Percentiles rank a stretch among this genome's conserved stretches.
Conservation (phyloP, 2,888 invertebrate species). For the Campoplex capitator region DNA sequence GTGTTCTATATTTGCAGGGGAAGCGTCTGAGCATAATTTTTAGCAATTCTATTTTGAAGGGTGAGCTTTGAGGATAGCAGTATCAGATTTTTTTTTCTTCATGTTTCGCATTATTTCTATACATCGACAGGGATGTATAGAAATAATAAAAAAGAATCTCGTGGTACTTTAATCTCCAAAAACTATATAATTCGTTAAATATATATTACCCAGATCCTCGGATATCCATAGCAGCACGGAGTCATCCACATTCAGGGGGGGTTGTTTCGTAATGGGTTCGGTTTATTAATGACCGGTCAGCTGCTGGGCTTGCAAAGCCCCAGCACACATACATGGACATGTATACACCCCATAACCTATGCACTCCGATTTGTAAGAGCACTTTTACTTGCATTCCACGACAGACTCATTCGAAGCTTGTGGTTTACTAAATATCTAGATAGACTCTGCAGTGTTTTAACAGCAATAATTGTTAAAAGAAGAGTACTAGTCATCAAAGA, state of each 20-base stretch:
- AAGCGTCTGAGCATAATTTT: no score
- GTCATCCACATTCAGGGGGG: slow-evolving; percentile 59
- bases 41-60: slow-evolving; percentile 74
- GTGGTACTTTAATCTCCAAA: slow-evolving; percentile 11
- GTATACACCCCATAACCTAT: slow-evolving; percentile 13
- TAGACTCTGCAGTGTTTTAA: no score
- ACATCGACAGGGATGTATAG: not conserved
- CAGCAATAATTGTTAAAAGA: no score
- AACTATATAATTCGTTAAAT: not conserved
- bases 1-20: no score
- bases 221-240: slow-evolving; percentile 11
- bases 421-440: not conserved
- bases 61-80: slow-evolving; percentile 82
- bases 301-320: slow-evolving; percentile 68
- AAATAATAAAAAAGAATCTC: slow-evolving; percentile 8
- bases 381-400: not conserved
- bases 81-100: slow-evolving; percentile 74
- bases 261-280: slow-evolving; percentile 82
- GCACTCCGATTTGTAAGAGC: not conserved
- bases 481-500: no score
- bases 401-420: not conserved
- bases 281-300: slow-evolving; percentile 84
- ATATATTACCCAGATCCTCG: not conserved
- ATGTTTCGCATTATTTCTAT: slow-evolving; percentile 36
- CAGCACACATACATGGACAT: not conserved